Base-by-base conservation (phyloP, 2,888 invertebrate species). In the Koerneria pararmatus region DNA sequence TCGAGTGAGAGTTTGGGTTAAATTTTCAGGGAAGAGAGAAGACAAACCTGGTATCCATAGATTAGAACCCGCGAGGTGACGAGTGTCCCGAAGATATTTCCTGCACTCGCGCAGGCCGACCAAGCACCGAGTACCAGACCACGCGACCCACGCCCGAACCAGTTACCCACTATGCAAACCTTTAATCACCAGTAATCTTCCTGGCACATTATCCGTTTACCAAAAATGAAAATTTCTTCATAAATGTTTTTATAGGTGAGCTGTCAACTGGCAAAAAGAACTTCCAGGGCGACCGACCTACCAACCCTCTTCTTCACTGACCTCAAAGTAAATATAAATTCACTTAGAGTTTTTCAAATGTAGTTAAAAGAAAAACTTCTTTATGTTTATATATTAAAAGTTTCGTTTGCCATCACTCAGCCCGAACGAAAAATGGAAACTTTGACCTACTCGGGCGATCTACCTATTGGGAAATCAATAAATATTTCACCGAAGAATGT, bases 71-170 rank as follows among this genome's bases (percentile, higher is more conserved):
- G 71, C 6, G 84, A 81, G 1, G 83, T 84, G 70, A 85, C 75
- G 11, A 84, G 74, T 15, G 85, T 83, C 49, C 86, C 86, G 46
- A 86, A 81, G 37, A 86, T 86, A 71, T 86, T 86, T 37, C 86
- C 86, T 34, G 85, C 83, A 34, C 31, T 41, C 0, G 85, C 84
- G 76, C 84, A 85, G 3, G 84, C 84, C 71, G 85, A 84, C 86
- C 86, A 86, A 5, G 84, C 60, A 19, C 86, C 86, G 66, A 86
- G 80, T 2, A 86, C 80, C 22, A 85, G 76, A 46, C 86, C 86
- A 31, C 85, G 84, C 65, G 85, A 85, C 71, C 72, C 82, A 75
- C 65, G 71, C 48, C 74, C 85, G 74, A 86, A 85, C 86, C 86
- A 86, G 76, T 85, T 85, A 3, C 84, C 85, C 84, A 86, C 85